phyloP scores from a whole-genome alignment of 2,888 invertebrate species.

The Melanostoma mellinum region DNA sequence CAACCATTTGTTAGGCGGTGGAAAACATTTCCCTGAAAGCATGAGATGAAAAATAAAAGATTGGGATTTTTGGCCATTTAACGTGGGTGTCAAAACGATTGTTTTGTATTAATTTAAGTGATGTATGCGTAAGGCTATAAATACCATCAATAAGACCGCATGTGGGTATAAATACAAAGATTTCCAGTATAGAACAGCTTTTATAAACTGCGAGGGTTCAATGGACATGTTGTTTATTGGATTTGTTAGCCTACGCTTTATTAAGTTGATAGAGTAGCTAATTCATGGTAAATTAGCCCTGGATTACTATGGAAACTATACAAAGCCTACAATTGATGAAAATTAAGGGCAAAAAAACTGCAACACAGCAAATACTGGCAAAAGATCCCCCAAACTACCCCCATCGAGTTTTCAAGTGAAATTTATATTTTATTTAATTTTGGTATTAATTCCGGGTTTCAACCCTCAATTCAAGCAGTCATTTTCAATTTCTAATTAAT shows the following conservation, averaged over 20 bases:
- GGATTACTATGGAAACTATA: constrained; percentile 24
- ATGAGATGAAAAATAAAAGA: background rate
- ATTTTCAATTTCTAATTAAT: no score
- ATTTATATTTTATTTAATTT: no score
- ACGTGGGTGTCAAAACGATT: constrained; percentile 51
- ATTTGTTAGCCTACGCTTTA: constrained; percentile 26
- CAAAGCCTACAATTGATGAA: constrained; percentile 13
- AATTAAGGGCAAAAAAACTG: background rate
- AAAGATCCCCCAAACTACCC: background rate
- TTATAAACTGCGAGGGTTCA: constrained; percentile 25
- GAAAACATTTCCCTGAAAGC: background rate
- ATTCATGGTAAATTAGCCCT: constrained; percentile 31
- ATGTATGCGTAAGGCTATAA: constrained; percentile 32
- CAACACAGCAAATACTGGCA: background rate
- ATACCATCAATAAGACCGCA: constrained; percentile 19
- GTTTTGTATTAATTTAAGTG: constrained; percentile 39
- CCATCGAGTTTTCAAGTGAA: no score
- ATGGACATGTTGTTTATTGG: constrained; percentile 27
- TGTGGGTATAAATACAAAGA: constrained; percentile 33
- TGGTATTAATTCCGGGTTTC: no score
- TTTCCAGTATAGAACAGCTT: constrained; percentile 30
- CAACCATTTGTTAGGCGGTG: constrained; percentile 36
- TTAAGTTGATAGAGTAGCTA: constrained; percentile 30
- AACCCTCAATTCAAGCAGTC: no score
- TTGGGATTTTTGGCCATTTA: constrained; percentile 23